Evolutionary conservation across 1,140 invertebrate genomes (phyloP), one percentile per base, ranked within the genome.

Genomic region (Trinorchestia longiramus): DNA sequence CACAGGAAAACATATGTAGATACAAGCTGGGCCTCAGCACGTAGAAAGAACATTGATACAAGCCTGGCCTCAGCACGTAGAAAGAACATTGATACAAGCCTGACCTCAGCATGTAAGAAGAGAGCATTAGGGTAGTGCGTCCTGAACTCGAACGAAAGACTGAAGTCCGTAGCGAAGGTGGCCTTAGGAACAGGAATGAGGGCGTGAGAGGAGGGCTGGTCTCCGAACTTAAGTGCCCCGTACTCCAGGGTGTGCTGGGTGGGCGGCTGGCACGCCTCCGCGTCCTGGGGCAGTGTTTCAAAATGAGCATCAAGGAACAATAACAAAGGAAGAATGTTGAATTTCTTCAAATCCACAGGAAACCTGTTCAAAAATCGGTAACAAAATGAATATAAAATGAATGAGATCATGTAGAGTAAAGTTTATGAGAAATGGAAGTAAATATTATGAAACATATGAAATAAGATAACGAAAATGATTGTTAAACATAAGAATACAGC

Each of bases 71-170:
- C n/a, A n/a, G n/a, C n/a, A n/a, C 47, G 6, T 53, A 19, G 19
- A 53, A 19, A 53, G 47, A 53, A 19, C 47, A 53, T 53, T 6
- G n/a, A 28, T 4, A 42, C 11, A 42, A 42, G 87, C 43, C 43
- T 42, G 3, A 94, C 92, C 92, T 94, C 43, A 40, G 96, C 96
- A 53, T 96, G 90, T 43, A 96, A 96, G 87, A 96, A 96, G n/a
- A 99, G 97, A 77, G 99, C 99, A 97, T 99, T 98, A 0, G 98
- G 98, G 97, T 99, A 98, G 97, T 98, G 99, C 0, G 99, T 99
- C 45, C 99, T 97, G 97, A 99, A 98, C 96, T 98, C 98, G 96
- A 99, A 98, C 95, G 98, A 98, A 57, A 99, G 97, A 17, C 98
- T 98, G 97, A 99, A 99, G 95, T 97, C 96, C 87, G 95, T 90